Evolutionary conservation across 2,113 vertebrate genomes (phyloP).

Genomic region (Tetraodon nigroviridis): DNA sequence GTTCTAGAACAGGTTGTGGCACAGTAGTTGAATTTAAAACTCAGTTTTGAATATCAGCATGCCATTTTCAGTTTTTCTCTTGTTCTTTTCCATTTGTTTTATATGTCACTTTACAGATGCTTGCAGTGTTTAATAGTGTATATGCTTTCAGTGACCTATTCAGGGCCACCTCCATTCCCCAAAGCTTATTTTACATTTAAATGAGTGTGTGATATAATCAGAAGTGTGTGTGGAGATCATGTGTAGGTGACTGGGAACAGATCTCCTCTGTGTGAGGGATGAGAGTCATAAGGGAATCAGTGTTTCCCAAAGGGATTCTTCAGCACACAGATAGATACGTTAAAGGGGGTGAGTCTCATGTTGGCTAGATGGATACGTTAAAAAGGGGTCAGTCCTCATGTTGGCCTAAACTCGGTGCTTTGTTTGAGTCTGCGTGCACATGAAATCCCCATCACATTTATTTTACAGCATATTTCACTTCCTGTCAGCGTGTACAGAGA

Average conservation of each 20-base stretch:
- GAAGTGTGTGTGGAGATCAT: slow-evolving; percentile 32
- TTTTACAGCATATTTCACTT: slow-evolving; percentile 2
- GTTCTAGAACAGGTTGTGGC: slow-evolving; percentile 48
- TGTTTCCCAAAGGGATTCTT: slow-evolving; percentile 25
- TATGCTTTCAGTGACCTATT: slow-evolving; percentile 30
- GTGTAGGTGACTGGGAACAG: slow-evolving; percentile 40
- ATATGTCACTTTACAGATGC: slow-evolving; percentile 24
- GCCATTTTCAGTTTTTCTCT: slow-evolving; percentile 6
- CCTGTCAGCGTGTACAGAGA: not conserved
- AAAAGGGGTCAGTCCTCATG: slow-evolving; percentile 18
- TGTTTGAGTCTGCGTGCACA: slow-evolving; percentile 4
- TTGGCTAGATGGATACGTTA: slow-evolving; percentile 20
- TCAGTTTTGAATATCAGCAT: slow-evolving; percentile 34
- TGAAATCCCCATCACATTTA: not conserved
- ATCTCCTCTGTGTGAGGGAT: slow-evolving; percentile 39
- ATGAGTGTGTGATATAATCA: slow-evolving; percentile 64
- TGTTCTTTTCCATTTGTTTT: not conserved
- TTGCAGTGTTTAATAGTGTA: slow-evolving; percentile 18
- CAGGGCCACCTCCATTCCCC: slow-evolving; percentile 26
- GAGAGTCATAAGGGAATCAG: slow-evolving; percentile 45
- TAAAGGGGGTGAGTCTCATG: slow-evolving; percentile 18
- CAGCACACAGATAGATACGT: slow-evolving; percentile 17
- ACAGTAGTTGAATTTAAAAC: slow-evolving; percentile 46
- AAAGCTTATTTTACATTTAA: slow-evolving; percentile 57
- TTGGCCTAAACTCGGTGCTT: slow-evolving; percentile 16